phyloP scores from a whole-genome alignment of 2,888 invertebrate genomes.

The Ethmia dodecea region DNA sequence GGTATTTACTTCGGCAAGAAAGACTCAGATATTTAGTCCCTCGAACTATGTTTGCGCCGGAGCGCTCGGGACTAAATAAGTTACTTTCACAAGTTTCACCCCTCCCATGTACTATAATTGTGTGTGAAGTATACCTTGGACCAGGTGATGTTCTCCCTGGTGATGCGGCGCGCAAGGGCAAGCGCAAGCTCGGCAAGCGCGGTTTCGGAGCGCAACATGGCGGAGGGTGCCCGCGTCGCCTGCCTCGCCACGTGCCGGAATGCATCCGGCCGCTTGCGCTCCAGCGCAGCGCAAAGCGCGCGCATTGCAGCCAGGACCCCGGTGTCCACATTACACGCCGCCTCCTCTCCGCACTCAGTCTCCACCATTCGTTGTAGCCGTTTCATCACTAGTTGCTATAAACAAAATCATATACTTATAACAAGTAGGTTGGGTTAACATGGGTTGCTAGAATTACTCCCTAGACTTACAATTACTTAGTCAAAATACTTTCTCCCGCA shows the following conservation, averaged over 20 bases:
- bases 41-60: too few species aligned
- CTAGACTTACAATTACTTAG: too few species aligned
- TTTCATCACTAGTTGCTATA: slow-evolving; percentile 66
- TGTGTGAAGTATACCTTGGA: too few species aligned
- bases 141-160: slow-evolving; percentile 87
- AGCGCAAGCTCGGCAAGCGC: slow-evolving; percentile 80
- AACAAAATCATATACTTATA: too few species aligned
- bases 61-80: too few species aligned
- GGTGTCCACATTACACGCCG: slow-evolving; percentile 63
- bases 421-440: too few species aligned
- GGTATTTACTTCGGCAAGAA: too few species aligned
- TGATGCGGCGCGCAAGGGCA: slow-evolving; percentile 83
- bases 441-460: too few species aligned
- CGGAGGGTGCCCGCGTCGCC: slow-evolving; percentile 79
- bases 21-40: too few species aligned
- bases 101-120: too few species aligned
- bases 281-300: slow-evolving; percentile 82
- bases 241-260: slow-evolving; percentile 85
- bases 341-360: slow-evolving; percentile 74
- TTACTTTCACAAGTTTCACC: too few species aligned
- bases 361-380: slow-evolving; percentile 67
- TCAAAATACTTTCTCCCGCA: too few species aligned
- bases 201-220: slow-evolving; percentile 78
- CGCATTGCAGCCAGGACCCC: slow-evolving; percentile 61
- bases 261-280: slow-evolving; percentile 86